These are phyloP conservation scores for Miltochrista miniata DNA, from an alignment of 2,888 invertebrate species.

Conservation along the genomic window DNA sequence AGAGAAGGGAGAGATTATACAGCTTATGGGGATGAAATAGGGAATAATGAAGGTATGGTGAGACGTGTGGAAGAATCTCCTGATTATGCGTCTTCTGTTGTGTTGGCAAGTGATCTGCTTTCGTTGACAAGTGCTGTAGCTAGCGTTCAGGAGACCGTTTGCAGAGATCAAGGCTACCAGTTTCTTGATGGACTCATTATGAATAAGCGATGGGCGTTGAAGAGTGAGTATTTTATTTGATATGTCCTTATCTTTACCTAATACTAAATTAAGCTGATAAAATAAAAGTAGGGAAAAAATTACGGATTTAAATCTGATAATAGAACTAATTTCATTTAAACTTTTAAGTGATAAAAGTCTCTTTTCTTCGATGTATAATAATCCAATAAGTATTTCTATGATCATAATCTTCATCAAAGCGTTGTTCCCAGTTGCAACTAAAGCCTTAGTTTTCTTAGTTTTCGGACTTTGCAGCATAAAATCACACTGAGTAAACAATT, in stretches of 20 bases:
- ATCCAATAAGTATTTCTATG: too few relatives aligned
- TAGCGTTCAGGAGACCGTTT: constrained; percentile 69
- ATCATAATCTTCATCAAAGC: too few relatives aligned
- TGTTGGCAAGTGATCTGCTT: constrained; percentile 75
- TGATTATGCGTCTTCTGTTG: constrained; percentile 76
- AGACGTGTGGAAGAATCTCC: constrained; percentile 70
- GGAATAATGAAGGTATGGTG: constrained; percentile 45
- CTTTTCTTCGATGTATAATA: too few relatives aligned
- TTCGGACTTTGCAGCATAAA: too few relatives aligned
- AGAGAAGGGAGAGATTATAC: constrained; percentile 46
- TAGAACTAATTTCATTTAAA: too few relatives aligned
- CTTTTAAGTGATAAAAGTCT: too few relatives aligned
- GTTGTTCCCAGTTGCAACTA: not conserved
- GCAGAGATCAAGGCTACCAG: constrained; percentile 76
- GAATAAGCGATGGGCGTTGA: constrained; percentile 83
- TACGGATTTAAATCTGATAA: too few relatives aligned
- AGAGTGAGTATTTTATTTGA: constrained; percentile 69
- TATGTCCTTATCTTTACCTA: not conserved
- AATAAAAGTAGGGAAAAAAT: too few relatives aligned
- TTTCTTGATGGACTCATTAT: constrained; percentile 75
- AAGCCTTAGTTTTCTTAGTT: too few relatives aligned
- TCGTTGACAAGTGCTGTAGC: constrained; percentile 76
- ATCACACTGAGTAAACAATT: too few relatives aligned
- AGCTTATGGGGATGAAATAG: constrained; percentile 43
- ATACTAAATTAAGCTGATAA: not conserved